Conservation (phyloP, 2,113 vertebrate species). For the Chaenogobius annularis region DNA sequence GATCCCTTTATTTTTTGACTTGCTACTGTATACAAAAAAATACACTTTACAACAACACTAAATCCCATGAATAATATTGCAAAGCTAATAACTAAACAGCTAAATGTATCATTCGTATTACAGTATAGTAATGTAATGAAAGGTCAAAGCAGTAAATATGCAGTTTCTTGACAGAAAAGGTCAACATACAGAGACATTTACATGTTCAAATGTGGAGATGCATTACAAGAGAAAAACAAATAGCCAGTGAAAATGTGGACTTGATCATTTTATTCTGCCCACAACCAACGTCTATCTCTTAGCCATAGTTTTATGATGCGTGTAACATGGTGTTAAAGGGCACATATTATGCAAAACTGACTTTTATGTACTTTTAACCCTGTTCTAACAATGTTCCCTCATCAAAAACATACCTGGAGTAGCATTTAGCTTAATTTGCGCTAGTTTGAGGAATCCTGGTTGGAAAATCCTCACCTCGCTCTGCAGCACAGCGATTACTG, state of each 20-base stretch:
- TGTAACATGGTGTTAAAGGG: slow-evolving; percentile 14
- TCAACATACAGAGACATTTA: slow-evolving; percentile 23
- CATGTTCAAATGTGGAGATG: slow-evolving; percentile 37
- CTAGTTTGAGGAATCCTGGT: no score
- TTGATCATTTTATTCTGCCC: no score
- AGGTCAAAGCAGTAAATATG: background rate
- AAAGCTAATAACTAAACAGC: background rate
- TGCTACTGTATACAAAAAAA: no score
- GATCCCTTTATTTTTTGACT: no score
- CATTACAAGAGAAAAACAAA: slow-evolving; percentile 47
- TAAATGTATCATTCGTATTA: background rate
- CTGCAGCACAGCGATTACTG: no score
- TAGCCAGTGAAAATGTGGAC: slow-evolving; percentile 24
- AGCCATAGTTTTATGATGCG: slow-evolving; percentile 48
- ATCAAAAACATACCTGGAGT: no score
- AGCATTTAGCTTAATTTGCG: no score
- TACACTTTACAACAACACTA: background rate
- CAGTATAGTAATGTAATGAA: background rate
- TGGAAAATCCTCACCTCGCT: no score
- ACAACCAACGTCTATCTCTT: background rate
- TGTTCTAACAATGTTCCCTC: no score
- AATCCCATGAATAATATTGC: background rate
- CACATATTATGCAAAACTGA: no score
- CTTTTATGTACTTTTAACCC: no score
- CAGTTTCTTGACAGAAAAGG: background rate